phyloP scores from a whole-genome alignment of 2,113 vertebrate species.

The Heterotilapia buettikoferi region DNA sequence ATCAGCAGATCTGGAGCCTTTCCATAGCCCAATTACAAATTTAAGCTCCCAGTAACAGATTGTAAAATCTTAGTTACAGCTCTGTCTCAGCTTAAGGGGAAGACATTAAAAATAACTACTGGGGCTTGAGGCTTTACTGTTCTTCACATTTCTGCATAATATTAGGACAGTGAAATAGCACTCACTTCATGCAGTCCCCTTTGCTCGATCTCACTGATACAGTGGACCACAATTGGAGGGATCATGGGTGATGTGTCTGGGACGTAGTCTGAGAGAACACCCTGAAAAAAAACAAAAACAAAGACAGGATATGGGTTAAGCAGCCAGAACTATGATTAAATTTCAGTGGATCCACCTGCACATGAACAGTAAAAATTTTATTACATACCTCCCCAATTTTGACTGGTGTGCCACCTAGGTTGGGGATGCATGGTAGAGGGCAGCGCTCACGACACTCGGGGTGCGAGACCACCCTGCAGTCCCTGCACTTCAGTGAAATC shows the following conservation, averaged over 20 bases:
- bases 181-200: conserved; percentile 89
- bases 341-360: neutral
- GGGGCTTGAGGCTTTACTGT: neutral
- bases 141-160: neutral
- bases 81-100: neutral
- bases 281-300: conserved; percentile 62
- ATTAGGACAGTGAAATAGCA: neutral
- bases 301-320: neutral
- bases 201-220: conserved; percentile 93
- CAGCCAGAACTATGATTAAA: neutral
- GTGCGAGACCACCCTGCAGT: conserved; percentile 89
- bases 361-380: neutral
- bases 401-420: conserved; percentile 79
- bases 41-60: conserved; percentile 12
- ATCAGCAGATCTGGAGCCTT: neutral
- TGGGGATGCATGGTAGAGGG: conserved; percentile 91
- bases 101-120: neutral
- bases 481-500: conserved; percentile 87
- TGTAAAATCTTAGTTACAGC: conserved; percentile 17
- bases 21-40: neutral
- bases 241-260: conserved; percentile 88
- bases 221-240: conserved; percentile 89
- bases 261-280: conserved; percentile 86
- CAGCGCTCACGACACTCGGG: conserved; percentile 92
- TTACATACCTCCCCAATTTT: conserved; percentile 80